Evolutionary conservation across 2,888 invertebrate genomes (phyloP).

Genomic region (Perdita meconis): DNA sequence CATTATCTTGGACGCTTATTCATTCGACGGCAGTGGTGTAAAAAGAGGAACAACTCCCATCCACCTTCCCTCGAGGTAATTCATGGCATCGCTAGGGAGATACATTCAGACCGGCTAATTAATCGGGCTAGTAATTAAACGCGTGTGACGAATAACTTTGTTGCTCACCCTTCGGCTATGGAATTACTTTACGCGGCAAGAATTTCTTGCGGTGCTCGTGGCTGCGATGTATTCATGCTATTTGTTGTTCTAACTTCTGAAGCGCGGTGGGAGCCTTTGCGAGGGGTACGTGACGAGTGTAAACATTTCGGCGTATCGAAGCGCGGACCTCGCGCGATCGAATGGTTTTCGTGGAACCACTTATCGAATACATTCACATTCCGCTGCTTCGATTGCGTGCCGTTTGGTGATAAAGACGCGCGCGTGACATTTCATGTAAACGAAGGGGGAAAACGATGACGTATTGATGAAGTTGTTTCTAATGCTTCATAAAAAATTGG

Average conservation of each 20-base stretch:
- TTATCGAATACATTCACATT: neutral
- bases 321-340: neutral
- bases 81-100: conserved; percentile 41
- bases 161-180: neutral
- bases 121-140: conserved; percentile 70
- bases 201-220: neutral
- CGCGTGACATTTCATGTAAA: no score
- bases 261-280: neutral
- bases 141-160: conserved; percentile 28
- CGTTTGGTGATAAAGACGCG: neutral
- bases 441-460: no score
- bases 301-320: neutral
- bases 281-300: neutral
- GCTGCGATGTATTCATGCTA: neutral
- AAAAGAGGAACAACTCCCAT: neutral
- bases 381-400: no score
- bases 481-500: no score
- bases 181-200: neutral
- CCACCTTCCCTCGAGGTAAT: conserved; percentile 41
- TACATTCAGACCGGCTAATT: conserved; percentile 64
- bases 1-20: conserved; percentile 66
- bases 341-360: conserved; percentile 1
- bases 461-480: no score
- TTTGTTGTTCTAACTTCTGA: conserved; percentile 8
- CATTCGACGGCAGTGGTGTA: conserved; percentile 48